Conservation (phyloP, 1,140 invertebrate species). For the Aphidius gifuensis region DNA sequence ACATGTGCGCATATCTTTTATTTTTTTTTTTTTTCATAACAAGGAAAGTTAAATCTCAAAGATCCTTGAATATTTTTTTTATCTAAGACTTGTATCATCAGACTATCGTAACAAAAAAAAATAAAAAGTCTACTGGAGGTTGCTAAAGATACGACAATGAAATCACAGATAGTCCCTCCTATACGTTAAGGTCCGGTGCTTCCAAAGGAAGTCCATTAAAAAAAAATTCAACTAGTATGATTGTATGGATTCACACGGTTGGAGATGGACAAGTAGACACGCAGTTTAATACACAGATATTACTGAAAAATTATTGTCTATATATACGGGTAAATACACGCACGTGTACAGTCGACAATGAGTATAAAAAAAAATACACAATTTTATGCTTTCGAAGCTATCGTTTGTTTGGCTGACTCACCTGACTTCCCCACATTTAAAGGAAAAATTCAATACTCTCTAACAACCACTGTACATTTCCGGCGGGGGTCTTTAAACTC, state of each 20-base stretch:
- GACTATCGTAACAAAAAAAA: not conserved
- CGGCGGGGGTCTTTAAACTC: conserved; percentile 39
- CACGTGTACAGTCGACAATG: conserved; percentile 12
- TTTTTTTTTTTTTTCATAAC: too few relatives aligned
- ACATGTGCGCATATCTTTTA: too few relatives aligned
- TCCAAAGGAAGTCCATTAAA: conserved; percentile 43
- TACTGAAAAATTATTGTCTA: not conserved
- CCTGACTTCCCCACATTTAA: conserved; percentile 27
- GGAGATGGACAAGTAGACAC: conserved; percentile 15
- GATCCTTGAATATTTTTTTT: conserved; percentile 1
- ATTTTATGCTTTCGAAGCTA: conserved; percentile 18
- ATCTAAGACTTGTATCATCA: not conserved
- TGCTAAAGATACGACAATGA: conserved; percentile 34
- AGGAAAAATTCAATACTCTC: conserved; percentile 8
- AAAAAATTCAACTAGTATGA: conserved; percentile 33
- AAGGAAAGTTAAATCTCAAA: too few relatives aligned
- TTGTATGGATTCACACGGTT: conserved; percentile 28
- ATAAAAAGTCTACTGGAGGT: conserved; percentile 5
- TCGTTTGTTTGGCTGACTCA: conserved; percentile 39
- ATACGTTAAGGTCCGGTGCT: conserved; percentile 44
- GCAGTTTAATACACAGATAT: conserved; percentile 18
- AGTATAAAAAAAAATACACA: not conserved
- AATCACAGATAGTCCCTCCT: conserved; percentile 37
- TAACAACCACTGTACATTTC: conserved; percentile 23
- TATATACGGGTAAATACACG: conserved; percentile 5